phyloP scores from a whole-genome alignment of 2,888 invertebrate species.

The Hypomecis punctinalis region DNA sequence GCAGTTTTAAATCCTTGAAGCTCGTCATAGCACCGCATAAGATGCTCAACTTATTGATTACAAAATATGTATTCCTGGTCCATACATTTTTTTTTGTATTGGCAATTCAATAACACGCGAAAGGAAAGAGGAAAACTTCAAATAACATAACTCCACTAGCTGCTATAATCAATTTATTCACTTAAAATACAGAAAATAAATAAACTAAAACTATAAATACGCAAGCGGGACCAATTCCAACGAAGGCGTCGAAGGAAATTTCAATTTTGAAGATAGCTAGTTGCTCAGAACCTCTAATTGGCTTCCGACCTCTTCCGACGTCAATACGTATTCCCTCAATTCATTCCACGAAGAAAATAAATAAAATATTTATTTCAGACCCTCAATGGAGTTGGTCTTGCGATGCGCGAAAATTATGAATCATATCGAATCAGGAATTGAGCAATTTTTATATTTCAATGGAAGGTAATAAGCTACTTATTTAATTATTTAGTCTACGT shows the following conservation, averaged over 20 bases:
- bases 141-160: background rate
- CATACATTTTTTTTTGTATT: too few relatives aligned
- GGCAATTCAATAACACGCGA: background rate
- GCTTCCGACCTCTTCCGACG: constrained; percentile 37
- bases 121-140: background rate
- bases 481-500: too few relatives aligned
- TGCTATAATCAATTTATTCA: constrained; percentile 45
- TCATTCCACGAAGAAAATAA: constrained; percentile 46
- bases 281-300: constrained; percentile 45
- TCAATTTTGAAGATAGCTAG: constrained; percentile 48
- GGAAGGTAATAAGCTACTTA: background rate
- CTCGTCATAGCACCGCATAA: too few relatives aligned
- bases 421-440: constrained; percentile 2
- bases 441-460: background rate
- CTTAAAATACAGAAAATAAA: constrained; percentile 55
- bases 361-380: constrained; percentile 30
- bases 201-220: constrained; percentile 50
- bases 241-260: constrained; percentile 44
- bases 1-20: too few relatives aligned
- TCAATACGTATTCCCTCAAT: constrained; percentile 41
- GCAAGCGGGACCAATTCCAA: constrained; percentile 44
- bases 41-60: too few relatives aligned
- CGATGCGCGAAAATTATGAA: constrained; percentile 1
- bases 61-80: too few relatives aligned
- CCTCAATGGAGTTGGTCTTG: constrained; percentile 10